Base-by-base conservation (phyloP, 2,888 invertebrate genomes). In the Mamestra brassicae region DNA sequence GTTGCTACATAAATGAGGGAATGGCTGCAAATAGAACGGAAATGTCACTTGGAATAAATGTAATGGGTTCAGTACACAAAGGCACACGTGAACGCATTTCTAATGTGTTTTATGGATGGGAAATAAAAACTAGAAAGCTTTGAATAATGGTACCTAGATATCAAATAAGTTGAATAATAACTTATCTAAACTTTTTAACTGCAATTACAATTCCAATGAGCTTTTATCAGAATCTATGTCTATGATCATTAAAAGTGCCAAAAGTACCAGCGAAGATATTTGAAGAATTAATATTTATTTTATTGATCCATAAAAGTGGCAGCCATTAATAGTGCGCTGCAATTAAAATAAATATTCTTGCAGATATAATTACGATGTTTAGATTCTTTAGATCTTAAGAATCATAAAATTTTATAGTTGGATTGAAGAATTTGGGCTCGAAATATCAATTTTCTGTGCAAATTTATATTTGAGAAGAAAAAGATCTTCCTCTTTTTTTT, bases 11-110 rank as follows among this genome's bases (percentile, higher is more conserved):
- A 78, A 78, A 79, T 81, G 81, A 63, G 57, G 76, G 70, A 75
- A 81, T 72, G 58, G 72, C 65, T 77, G 38, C 38, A 81, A 80
- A 81, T 81, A 81, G 81, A 80, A 81, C 71, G 76, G 77, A 81
- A 81, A 81, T 80, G 81, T 81, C 69, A 65, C 80, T 52, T 64
- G n/a, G 62, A 66, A 68, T 58, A 75, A 75, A 80, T 80, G 58
- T 80, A 71, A 81, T 80, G 63, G 55, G 52, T 57, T 67, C 38
- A 67, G 17, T 36, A 71, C 26, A 80, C 60, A 71, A 71, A 61
- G 60, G 42, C 71, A 61, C 60, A 68, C 62, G 71, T 71, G 45
- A 64, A 79, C 63, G 63, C 50, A 70, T 71, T 75, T 64, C n/a
- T 80, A 66, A 80, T 75, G 50, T 60, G 15, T 63, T 80, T 64